Evolutionary conservation across 2,888 invertebrate species (phyloP), one percentile per base, ranked within the genome.

Genomic region (Dasysyrphus albostriatus): DNA sequence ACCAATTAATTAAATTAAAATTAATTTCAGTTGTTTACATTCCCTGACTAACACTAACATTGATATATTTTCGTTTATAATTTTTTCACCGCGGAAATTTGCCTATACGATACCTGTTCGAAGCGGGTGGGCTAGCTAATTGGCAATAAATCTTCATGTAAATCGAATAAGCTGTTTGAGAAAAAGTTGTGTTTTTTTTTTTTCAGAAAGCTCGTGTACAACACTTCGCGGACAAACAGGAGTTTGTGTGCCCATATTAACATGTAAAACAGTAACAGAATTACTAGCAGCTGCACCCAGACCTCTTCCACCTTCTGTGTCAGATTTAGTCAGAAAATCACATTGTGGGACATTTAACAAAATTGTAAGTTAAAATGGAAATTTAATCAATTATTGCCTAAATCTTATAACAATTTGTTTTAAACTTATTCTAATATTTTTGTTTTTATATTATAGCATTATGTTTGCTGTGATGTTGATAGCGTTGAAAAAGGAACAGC

Each of bases 191-290:
- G 5, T 16, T 10, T 59, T 24, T 24, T 69, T 69, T 54, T 19
- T 51, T 42, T 37, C 24, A 72, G 70, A 72, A 44, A 16, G 8
- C 9, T 44, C 42, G 9, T 56, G 37, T 65, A 47, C 44, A 61
- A 69, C 74, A 16, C 78, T 78, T n/a, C 54, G 72, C 5, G 69
- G 75, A 14, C 49, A 51, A 14, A 44, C 63, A 0, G 88, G 88
- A n/a, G 49, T 56, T 19, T 88, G 88, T 65, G 84, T 88, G 1
- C 84, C 88, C 0, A 49, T 77, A 2, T 47, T 61, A 29, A 59
- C 65, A 19, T 88, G 88, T 49, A 51, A 61, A 16, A 67, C 61
- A 9, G 83, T 88, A n/a, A 73, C 75, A 5, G 51, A 85, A 37
- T 14, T 88, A 39, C 9, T 88, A 7, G 12, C 39, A 8, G 56